Percentiles rank a stretch among this genome's conserved stretches.
phyloP scores from a whole-genome alignment of 2,797 vertebrate species.

The Poecile montanus region DNA sequence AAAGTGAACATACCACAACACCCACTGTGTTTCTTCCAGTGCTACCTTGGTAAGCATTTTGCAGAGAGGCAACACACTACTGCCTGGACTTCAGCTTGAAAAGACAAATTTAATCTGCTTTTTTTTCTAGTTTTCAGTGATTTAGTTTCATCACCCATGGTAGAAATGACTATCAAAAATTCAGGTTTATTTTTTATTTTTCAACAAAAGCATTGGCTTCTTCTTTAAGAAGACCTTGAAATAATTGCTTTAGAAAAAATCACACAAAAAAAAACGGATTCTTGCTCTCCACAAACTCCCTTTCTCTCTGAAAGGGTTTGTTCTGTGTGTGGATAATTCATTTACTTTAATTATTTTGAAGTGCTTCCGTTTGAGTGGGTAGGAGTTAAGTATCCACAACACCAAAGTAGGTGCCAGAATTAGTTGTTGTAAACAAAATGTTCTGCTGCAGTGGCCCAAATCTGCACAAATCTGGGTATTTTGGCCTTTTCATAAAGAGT shows the following conservation, averaged over 20 bases:
- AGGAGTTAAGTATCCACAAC: conserved; percentile 30
- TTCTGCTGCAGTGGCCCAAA: conserved; percentile 14
- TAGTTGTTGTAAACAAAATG: conserved; percentile 12
- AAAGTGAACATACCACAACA: background rate
- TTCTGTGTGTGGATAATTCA: conserved; percentile 19
- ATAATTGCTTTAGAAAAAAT: background rate
- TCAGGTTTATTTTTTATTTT: background rate
- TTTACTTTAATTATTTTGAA: conserved; percentile 60
- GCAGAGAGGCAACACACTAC: background rate
- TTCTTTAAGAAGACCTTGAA: conserved; percentile 43
- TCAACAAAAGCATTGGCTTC: background rate
- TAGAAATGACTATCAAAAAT: conserved; percentile 1
- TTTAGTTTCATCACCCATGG: background rate
- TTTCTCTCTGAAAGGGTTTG: conserved; percentile 36
- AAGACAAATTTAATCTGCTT: background rate
- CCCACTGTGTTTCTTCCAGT: background rate
- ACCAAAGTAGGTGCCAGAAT: conserved; percentile 22
- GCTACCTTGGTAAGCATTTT: background rate
- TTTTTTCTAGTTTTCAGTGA: background rate
- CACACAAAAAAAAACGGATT: background rate
- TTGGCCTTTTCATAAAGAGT: background rate
- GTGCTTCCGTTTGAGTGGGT: conserved; percentile 7
- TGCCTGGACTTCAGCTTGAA: background rate
- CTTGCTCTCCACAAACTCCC: conserved; percentile 7
- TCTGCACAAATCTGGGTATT: background rate